Evolutionary conservation across 23 tunicate species (phyloP), one percentile per base, ranked within the genome.

Genomic region (Trididemnum nubilum): DNA sequence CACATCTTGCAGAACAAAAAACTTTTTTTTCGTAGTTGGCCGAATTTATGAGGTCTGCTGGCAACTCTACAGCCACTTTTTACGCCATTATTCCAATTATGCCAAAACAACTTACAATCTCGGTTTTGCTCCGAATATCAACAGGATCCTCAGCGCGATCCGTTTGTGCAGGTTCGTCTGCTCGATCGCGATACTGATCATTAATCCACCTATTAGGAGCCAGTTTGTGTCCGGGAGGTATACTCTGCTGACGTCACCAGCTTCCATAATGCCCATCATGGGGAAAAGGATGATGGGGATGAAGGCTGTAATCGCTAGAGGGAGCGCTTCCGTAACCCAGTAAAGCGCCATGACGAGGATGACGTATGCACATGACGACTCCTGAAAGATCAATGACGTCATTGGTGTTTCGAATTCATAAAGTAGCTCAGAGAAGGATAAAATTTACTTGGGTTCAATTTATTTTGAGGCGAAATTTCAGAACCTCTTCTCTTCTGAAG

Each of bases 171-270:
- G 52, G 22, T 81, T 80, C 0, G 95, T 23, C 2, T 25, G 65
- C 50, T 94, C 98, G 24, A 94, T 82, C 30, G 85, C 75, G 29
- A 94, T 66, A 18, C 90, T 89, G 44, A 94, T 81, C 76, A 89
- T 89, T 39, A 94, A 59, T 1, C 98, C 95, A 12, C 98, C 98
- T 34, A 94, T 51, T 27, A 94, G 52, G 32, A 94, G 66, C 86
- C 86, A 94, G 50, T 76, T 94, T 22, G 98, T 94, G 60, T 94
- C 94, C 38, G 76, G 92, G 76, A 94, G 73, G 59, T 94, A 94
- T 33, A 64, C 70, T 21, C 21, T 51, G 64, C 83, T 71, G 51
- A 94, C 98, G 25, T 76, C 87, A 1, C 33, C 63, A 2, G 90
- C 86, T 5, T 71, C 51, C 78, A 85, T 38, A 30, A 94, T 75